These are phyloP conservation scores for Drosophila quadrilineata DNA, from an alignment of 1,140 invertebrate genomes.

Conservation along the genomic window DNA sequence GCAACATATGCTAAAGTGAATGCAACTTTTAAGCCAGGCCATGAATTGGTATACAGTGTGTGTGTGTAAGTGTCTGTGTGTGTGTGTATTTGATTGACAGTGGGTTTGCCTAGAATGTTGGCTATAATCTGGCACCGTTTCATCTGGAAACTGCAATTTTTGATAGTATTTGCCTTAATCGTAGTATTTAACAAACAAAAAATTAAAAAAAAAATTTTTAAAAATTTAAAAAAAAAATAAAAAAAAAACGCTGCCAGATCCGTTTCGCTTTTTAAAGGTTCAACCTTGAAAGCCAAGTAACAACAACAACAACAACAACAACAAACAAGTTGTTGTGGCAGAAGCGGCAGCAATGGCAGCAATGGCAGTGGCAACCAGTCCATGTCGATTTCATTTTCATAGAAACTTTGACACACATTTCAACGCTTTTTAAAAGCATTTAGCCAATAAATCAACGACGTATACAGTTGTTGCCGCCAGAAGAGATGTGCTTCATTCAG, in stretches of 20 bases:
- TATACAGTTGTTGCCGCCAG: slow-evolving; percentile 37
- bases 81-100: slow-evolving; percentile 46
- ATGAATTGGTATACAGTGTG: slow-evolving; percentile 44
- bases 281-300: slow-evolving; percentile 68
- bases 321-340: background rate
- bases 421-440: slow-evolving; percentile 78
- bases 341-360: background rate
- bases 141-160: slow-evolving; percentile 4
- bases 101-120: slow-evolving; percentile 38
- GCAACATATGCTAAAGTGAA: slow-evolving; percentile 59
- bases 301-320: slow-evolving; percentile 17
- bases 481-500: slow-evolving; percentile 64
- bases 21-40: slow-evolving; percentile 52
- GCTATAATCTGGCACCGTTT: background rate
- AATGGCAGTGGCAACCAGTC: slow-evolving; percentile 41
- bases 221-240: slow-evolving; percentile 69
- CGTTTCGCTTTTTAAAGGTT: slow-evolving; percentile 51
- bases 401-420: slow-evolving; percentile 79
- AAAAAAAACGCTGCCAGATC: slow-evolving; percentile 69
- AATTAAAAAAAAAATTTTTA: too few species aligned
- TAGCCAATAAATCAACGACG: slow-evolving; percentile 76
- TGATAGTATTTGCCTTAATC: slow-evolving; percentile 47
- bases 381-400: slow-evolving; percentile 78
- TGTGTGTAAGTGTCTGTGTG: too few species aligned
- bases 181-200: too few species aligned